Conservation (phyloP, 1,140 invertebrate species). For the Eurytemora carolleeae region DNA sequence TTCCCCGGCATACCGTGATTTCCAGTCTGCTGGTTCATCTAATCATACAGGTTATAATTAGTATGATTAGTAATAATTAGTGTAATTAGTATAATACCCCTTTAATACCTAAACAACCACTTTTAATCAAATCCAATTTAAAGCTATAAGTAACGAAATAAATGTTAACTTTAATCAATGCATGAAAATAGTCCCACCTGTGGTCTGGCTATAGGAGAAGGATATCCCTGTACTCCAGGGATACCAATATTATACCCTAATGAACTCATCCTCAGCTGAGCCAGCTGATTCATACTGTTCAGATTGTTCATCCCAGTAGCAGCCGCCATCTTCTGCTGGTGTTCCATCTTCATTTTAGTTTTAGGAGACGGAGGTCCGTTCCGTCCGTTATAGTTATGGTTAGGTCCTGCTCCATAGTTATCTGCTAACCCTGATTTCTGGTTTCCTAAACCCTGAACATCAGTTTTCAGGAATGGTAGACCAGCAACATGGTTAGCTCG, state of each 20-base stretch:
- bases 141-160: too few relatives aligned
- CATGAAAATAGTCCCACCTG: too few relatives aligned
- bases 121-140: too few relatives aligned
- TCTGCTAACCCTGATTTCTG: too few relatives aligned
- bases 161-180: too few relatives aligned
- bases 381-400: too few relatives aligned
- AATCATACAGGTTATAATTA: not conserved
- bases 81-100: too few relatives aligned
- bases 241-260: not conserved
- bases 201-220: not conserved
- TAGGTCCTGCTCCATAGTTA: too few relatives aligned
- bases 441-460: too few relatives aligned
- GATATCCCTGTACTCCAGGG: not conserved
- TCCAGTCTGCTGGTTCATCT: not conserved
- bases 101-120: too few relatives aligned
- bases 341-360: not conserved
- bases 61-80: too few relatives aligned
- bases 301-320: too few relatives aligned
- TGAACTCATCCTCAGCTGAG: not conserved
- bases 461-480: not conserved
- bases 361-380: not conserved
- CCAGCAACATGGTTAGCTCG: not conserved
- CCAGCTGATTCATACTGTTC: not conserved
- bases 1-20: not conserved
- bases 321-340: not conserved